Conservation (phyloP, 2,888 invertebrate genomes). For the Cordilura impudica region DNA sequence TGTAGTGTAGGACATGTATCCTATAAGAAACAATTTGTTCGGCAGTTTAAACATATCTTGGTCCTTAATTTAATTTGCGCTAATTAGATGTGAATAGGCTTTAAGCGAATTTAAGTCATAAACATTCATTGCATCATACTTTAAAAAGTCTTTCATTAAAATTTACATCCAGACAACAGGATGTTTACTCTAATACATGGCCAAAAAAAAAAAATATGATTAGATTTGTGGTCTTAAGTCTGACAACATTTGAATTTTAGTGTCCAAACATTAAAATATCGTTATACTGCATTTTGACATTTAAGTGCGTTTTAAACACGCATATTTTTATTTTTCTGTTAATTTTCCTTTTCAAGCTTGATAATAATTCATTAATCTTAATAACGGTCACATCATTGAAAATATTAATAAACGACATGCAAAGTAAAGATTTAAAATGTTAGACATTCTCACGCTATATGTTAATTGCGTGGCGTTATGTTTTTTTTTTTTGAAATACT, state of each 20-base stretch:
- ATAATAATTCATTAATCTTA: constrained; percentile 44
- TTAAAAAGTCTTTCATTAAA: no score
- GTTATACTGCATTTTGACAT: constrained; percentile 30
- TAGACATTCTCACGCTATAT: constrained; percentile 46
- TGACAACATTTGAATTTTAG: constrained; percentile 33
- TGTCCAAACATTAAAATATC: constrained; percentile 36
- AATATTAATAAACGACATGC: constrained; percentile 54
- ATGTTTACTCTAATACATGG: no score
- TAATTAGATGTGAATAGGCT: no score
- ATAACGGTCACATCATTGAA: constrained; percentile 45
- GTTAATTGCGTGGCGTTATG: constrained; percentile 14
- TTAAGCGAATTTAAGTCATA: no score
- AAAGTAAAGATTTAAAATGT: constrained; percentile 36
- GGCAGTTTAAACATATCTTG: no score
- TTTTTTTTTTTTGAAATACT: background rate
- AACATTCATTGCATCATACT: no score
- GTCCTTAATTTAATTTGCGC: no score
- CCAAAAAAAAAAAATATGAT: no score
- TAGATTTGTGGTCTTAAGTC: no score
- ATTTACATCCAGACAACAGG: no score
- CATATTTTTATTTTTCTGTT: background rate
- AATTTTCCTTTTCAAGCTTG: constrained; percentile 6
- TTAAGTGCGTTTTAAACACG: constrained; percentile 40
- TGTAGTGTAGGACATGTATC: no score
- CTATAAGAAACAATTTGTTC: no score